phyloP scores from a whole-genome alignment of 2,797 vertebrate species.

The Cirrhinus mrigala region DNA sequence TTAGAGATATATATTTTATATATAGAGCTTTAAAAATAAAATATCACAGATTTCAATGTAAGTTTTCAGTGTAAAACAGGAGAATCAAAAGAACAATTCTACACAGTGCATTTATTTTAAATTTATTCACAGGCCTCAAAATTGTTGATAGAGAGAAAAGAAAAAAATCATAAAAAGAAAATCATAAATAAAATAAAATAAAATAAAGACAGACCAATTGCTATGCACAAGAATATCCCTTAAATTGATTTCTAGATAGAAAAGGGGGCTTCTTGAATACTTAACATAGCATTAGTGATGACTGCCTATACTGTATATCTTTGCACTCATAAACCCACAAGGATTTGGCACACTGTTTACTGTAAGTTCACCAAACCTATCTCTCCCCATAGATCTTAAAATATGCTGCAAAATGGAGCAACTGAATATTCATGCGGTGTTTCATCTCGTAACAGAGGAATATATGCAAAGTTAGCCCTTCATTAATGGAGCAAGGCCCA shows the following conservation, averaged over 20 bases:
- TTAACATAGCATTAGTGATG: background rate
- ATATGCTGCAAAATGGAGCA: slow-evolving; percentile 23
- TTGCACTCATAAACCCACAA: background rate
- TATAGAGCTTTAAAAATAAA: too few relatives aligned
- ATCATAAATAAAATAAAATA: too few relatives aligned
- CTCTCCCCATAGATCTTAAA: slow-evolving; percentile 13
- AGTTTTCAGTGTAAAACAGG: background rate
- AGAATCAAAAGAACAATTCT: background rate
- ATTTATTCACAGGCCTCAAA: background rate
- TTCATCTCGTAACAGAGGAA: slow-evolving; percentile 35
- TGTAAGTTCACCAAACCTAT: slow-evolving; percentile 16
- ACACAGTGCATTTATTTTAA: background rate
- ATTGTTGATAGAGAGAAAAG: background rate
- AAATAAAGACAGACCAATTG: background rate
- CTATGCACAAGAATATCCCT: background rate
- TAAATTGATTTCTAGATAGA: background rate
- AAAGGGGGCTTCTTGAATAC: background rate
- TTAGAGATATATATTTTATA: too few relatives aligned
- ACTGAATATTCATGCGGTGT: slow-evolving; percentile 46
- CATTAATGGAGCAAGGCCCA: slow-evolving; percentile 10
- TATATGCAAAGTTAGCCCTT: slow-evolving; percentile 39
- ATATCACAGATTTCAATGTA: background rate
- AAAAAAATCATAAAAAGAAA: background rate
- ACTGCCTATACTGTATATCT: background rate
- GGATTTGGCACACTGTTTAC: slow-evolving; percentile 15